Evolutionary conservation across 2,888 invertebrate species (phyloP).

Genomic region (Bhutanitis thaidina): DNA sequence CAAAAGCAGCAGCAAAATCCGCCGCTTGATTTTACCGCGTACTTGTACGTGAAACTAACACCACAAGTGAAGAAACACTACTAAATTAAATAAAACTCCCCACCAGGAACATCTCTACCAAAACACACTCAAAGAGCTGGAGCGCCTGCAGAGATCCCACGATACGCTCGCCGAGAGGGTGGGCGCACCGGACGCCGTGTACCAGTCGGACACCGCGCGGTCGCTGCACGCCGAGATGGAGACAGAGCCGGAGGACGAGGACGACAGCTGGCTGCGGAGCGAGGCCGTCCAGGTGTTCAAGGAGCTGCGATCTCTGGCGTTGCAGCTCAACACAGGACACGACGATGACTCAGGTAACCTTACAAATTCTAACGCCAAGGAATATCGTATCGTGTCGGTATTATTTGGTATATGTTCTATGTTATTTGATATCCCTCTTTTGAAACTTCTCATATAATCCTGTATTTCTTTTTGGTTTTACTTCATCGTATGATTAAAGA

Average conservation of each 20-base stretch:
- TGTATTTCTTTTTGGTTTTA: no score
- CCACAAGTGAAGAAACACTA: no score
- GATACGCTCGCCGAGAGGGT: constrained; percentile 85
- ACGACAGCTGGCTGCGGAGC: constrained; percentile 80
- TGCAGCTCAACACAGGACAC: constrained; percentile 87
- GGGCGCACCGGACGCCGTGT: constrained; percentile 79
- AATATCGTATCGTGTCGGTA: no score
- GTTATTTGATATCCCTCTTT: no score
- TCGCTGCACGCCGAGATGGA: constrained; percentile 96
- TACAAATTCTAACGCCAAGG: no score
- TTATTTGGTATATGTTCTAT: no score
- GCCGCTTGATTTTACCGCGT: no score
- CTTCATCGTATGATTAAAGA: no score
- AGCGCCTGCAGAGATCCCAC: constrained; percentile 86
- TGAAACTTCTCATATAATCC: no score
- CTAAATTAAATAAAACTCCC: no score
- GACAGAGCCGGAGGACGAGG: constrained; percentile 81
- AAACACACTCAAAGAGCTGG: constrained; percentile 82
- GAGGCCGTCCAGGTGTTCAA: constrained; percentile 86
- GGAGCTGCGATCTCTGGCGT: constrained; percentile 85
- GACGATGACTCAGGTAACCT: constrained; percentile 84
- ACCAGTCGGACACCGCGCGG: constrained; percentile 72
- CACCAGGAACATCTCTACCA: constrained; percentile 74
- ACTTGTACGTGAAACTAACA: no score
- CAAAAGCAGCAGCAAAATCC: no score